Evolutionary conservation across 2,888 invertebrate species (phyloP).

Genomic region (Colostygia pectinataria): DNA sequence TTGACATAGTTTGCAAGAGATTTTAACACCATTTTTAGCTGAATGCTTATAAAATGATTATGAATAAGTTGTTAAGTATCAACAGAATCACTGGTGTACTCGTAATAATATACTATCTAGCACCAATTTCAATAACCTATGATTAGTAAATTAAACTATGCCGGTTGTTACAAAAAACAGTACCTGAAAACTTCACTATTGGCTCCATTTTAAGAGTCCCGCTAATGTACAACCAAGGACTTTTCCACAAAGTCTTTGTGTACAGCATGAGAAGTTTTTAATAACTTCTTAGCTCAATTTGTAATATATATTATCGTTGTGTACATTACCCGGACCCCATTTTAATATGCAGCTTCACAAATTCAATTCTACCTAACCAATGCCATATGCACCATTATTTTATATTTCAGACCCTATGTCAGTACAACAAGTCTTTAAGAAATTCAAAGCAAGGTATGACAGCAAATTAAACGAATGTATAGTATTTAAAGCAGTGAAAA

Average conservation of each 20-base stretch:
- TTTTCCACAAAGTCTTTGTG: too few species aligned
- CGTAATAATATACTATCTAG: constrained; percentile 58
- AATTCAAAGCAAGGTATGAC: constrained; percentile 15
- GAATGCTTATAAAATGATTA: too few species aligned
- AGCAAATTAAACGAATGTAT: constrained; percentile 5
- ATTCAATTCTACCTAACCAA: constrained; percentile 70
- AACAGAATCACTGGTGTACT: constrained; percentile 54
- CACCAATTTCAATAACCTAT: constrained; percentile 67
- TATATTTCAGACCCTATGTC: constrained; percentile 66
- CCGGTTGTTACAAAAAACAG: constrained; percentile 20
- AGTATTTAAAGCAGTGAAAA: constrained; percentile 28
- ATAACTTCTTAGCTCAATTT: too few species aligned
- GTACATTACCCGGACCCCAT: too few species aligned
- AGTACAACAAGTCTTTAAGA: constrained; percentile 32
- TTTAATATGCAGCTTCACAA: constrained; percentile 26
- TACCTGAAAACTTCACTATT: constrained; percentile 17
- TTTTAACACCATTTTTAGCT: too few species aligned
- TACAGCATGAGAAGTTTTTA: too few species aligned
- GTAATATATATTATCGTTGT: too few species aligned
- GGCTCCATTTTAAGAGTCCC: too few species aligned
- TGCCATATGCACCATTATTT: constrained; percentile 72
- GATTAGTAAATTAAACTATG: constrained; percentile 39
- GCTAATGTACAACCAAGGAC: too few species aligned
- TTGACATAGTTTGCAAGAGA: too few species aligned
- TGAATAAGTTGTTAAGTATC: constrained; percentile 1